These are phyloP conservation scores for Noctuana brunneofusca DNA, from an alignment of 2,888 invertebrate species.

Conservation along the genomic window DNA sequence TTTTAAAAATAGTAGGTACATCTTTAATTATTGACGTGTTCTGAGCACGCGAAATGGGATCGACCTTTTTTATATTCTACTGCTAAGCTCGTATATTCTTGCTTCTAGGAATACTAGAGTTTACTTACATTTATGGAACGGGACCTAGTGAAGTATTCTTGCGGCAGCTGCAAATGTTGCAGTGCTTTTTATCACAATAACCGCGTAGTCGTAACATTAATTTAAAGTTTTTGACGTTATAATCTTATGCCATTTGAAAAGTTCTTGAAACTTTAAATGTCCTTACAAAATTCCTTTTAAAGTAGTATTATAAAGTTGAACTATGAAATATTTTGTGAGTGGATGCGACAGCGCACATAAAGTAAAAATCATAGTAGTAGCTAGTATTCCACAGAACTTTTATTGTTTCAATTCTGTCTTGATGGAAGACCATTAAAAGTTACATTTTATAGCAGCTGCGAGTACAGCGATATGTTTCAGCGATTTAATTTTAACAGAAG, in stretches of 20 bases:
- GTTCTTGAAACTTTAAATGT: too few species aligned
- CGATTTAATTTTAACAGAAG: slow-evolving; percentile 18
- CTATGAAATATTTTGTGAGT: neutral
- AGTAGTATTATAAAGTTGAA: too few species aligned
- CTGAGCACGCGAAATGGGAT: too few species aligned
- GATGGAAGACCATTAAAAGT: neutral
- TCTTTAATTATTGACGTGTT: too few species aligned
- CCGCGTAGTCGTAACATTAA: neutral
- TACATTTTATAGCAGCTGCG: neutral
- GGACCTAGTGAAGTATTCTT: neutral
- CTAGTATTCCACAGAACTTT: neutral
- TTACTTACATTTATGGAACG: neutral
- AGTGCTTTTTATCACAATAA: neutral
- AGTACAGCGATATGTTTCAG: neutral
- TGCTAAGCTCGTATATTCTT: neutral
- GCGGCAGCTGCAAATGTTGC: neutral
- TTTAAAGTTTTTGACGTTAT: neutral
- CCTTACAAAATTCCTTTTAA: too few species aligned
- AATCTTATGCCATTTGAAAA: too few species aligned
- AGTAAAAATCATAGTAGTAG: neutral
- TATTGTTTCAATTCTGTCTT: neutral
- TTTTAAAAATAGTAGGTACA: too few species aligned
- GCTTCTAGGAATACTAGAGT: neutral
- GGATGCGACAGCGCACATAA: neutral
- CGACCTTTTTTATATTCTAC: too few species aligned